Evolutionary conservation across 2,797 vertebrate species (phyloP).

Genomic region (Astyanax mexicanus): DNA sequence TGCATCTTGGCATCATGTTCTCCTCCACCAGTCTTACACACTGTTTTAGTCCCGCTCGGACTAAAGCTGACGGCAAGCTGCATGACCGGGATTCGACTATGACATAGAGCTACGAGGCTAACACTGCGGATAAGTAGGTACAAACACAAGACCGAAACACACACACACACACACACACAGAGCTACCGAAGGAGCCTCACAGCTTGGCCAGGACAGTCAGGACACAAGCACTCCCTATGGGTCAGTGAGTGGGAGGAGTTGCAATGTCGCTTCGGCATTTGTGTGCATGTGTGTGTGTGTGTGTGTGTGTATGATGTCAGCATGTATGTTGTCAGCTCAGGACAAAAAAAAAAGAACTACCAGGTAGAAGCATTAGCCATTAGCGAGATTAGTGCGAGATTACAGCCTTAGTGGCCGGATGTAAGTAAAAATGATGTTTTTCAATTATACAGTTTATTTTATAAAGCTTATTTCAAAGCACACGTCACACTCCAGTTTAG

Average conservation of each 20-base stretch:
- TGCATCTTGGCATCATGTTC: too few relatives aligned
- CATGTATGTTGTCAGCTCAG: constrained; percentile 19
- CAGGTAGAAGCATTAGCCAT: constrained; percentile 28
- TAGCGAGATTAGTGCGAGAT: constrained; percentile 7
- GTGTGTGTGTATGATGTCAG: too few relatives aligned
- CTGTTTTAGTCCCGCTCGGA: too few relatives aligned
- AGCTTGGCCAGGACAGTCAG: constrained; percentile 10
- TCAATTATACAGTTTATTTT: background rate
- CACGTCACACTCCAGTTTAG: constrained; percentile 44
- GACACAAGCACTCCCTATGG: background rate
- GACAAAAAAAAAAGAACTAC: constrained; percentile 34
- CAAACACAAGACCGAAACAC: background rate
- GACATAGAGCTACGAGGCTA: too few relatives aligned
- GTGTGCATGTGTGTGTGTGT: too few relatives aligned
- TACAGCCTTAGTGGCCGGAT: background rate
- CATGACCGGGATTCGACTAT: too few relatives aligned
- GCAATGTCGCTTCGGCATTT: background rate
- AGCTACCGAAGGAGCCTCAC: background rate
- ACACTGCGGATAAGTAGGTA: too few relatives aligned
- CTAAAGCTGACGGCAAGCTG: too few relatives aligned
- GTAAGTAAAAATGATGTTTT: background rate
- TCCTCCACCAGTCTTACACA: too few relatives aligned
- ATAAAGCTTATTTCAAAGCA: background rate
- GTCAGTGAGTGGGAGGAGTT: background rate
- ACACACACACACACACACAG: constrained; percentile 21